Evolutionary conservation across 2,113 vertebrate genomes (phyloP).

Genomic region (Spheniscus mendiculus): DNA sequence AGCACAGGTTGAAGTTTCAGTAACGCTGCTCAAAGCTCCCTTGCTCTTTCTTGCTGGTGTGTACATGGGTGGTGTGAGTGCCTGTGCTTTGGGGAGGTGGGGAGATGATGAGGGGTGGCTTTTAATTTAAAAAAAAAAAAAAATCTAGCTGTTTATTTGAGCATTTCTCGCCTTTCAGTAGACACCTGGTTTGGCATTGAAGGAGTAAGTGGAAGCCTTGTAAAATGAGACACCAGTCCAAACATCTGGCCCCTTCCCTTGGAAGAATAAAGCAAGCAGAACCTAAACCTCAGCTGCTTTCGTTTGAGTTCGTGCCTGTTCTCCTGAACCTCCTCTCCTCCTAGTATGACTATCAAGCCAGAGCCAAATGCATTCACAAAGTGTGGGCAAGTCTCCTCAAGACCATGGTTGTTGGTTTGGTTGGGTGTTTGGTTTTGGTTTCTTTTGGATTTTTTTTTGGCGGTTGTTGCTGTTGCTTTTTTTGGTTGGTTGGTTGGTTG

Average conservation of each 20-base stretch:
- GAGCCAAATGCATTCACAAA: constrained; percentile 77
- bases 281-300: background rate
- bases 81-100: background rate
- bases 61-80: background rate
- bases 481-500: background rate
- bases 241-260: constrained; percentile 28
- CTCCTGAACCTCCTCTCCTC: constrained; percentile 13
- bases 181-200: constrained; percentile 7
- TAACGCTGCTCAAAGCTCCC: background rate
- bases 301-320: background rate
- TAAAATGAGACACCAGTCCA: background rate
- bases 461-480: background rate
- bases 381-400: constrained; percentile 64
- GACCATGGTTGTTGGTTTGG: constrained; percentile 48
- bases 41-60: background rate
- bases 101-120: background rate
- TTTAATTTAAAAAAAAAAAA: no score
- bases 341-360: constrained; percentile 61
- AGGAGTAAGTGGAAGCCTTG: constrained; percentile 22
- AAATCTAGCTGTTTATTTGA: no score
- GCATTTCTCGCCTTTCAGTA: background rate
- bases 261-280: constrained; percentile 31
- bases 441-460: constrained; percentile 32
- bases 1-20: background rate
- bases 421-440: constrained; percentile 15